phyloP scores from a whole-genome alignment of 2,888 invertebrate species.

The Sinohyriopsis cumingii region DNA sequence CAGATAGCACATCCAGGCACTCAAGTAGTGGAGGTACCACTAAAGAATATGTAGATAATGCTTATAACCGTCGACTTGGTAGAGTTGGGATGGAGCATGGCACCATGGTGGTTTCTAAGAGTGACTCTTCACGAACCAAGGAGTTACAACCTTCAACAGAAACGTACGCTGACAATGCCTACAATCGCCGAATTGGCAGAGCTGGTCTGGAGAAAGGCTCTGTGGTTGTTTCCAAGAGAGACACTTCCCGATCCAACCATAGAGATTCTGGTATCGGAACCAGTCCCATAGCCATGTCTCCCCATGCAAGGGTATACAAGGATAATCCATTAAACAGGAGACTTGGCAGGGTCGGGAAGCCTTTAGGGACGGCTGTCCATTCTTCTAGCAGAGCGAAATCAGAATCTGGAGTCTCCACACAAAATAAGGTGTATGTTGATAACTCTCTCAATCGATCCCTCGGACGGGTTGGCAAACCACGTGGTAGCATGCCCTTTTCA shows the following conservation, averaged over 20 bases:
- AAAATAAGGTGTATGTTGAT: constrained; percentile 14
- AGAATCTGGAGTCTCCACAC: not conserved
- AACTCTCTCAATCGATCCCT: constrained; percentile 17
- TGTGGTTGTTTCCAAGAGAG: no score
- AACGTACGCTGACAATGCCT: constrained; percentile 17
- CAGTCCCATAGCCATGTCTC: not conserved
- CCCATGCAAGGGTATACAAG: constrained; percentile 11
- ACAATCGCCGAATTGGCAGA: constrained; percentile 12
- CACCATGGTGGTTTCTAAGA: constrained; percentile 2
- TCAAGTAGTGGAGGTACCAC: not conserved
- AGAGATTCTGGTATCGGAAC: no score
- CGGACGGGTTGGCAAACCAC: constrained; percentile 18
- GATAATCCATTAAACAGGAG: constrained; percentile 17
- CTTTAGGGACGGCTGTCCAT: constrained; percentile 14
- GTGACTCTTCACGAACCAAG: no score
- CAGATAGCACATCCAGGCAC: no score
- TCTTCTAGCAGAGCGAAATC: not conserved
- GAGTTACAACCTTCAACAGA: constrained; percentile 3
- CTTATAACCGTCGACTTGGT: constrained; percentile 8
- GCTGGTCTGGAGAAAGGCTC: constrained; percentile 13
- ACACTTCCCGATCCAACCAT: no score
- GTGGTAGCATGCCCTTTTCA: constrained; percentile 14
- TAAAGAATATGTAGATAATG: constrained; percentile 13
- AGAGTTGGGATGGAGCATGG: constrained; percentile 18
- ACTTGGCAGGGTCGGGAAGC: constrained; percentile 15